Evolutionary conservation across 2,113 vertebrate species (phyloP), one percentile per base, ranked within the genome.

Genomic region (Nerophis lumbriciformis): DNA sequence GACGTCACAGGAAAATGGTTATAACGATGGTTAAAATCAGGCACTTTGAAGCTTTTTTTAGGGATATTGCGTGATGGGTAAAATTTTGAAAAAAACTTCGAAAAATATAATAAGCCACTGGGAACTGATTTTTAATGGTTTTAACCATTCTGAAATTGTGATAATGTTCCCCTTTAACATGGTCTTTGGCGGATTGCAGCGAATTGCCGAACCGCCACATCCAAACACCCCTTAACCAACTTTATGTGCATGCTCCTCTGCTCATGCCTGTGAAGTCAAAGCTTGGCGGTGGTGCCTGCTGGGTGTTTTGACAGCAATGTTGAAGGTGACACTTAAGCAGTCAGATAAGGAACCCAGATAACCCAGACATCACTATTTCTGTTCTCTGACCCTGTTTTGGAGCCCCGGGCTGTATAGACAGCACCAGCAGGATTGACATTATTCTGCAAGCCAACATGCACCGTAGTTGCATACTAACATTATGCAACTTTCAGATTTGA

Each of bases 291-390:
- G 48, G 57, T 53, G 65, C 61, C 68, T 76, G 72, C 65, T 45
- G 65, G 71, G 52, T 63, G 69, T 77, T 82, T 81, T 85, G 81
- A 82, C 67, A 69, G 21, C 69, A 71, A 60, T 64, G 48, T 69
- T 78, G 76, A 68, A 72, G 75, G 80, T 77, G 80, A 81, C 80
- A 77, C 74, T 61, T 69, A 65, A 54, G 63, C 63, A 73, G 74
- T 70, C 63, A 62, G 76, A 78, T 72, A 66, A 81, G 61, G 66
- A 81, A 75, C 72, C 60, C 55, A 8, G 75, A 82, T 79, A 82
- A 81, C 72, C 73, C 61, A 44, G 76, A 73, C 78, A 71, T 66
- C 78, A 53, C 48, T 52, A 39, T 69, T 66, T 66, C 49, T n/a
- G 6, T 65, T 70, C 56, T 63, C 59, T 69, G 71, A 73, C 70